These are phyloP conservation scores for Zootoca vivipara DNA, from an alignment of 2,113 vertebrate genomes.

Conservation along the genomic window DNA sequence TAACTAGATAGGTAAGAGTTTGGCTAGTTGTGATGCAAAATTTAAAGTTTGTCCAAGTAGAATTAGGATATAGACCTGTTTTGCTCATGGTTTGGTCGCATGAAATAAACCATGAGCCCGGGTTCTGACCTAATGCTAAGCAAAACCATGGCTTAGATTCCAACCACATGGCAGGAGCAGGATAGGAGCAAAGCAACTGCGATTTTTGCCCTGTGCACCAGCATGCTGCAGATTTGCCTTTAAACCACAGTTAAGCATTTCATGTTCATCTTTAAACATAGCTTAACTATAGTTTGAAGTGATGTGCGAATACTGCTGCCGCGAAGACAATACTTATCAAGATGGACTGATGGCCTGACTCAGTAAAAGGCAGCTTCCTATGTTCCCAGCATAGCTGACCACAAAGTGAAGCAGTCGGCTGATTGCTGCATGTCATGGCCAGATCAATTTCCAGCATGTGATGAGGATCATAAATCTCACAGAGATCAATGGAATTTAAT, in stretches of 20 bases:
- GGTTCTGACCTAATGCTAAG: too few relatives aligned
- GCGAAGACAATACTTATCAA: neutral
- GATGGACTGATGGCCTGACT: neutral
- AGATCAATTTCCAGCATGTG: constrained; percentile 28
- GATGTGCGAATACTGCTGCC: neutral
- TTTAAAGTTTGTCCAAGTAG: constrained; percentile 37
- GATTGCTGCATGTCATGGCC: neutral
- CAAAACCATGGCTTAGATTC: too few relatives aligned
- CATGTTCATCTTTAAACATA: too few relatives aligned
- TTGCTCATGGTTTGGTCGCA: neutral
- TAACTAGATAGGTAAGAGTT: constrained; percentile 38
- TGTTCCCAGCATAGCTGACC: neutral
- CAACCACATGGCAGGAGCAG: too few relatives aligned
- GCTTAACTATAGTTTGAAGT: too few relatives aligned
- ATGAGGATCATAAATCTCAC: constrained; percentile 28
- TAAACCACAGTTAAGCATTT: too few relatives aligned
- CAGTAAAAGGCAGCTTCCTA: neutral
- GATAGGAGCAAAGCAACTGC: too few relatives aligned
- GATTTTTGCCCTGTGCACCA: too few relatives aligned
- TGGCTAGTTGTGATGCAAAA: constrained; percentile 30
- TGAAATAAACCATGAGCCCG: too few relatives aligned
- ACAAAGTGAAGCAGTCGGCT: neutral
- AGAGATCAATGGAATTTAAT: constrained; percentile 27
- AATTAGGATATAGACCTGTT: constrained; percentile 46
- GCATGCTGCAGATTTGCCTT: too few relatives aligned